Evolutionary conservation across 2,888 invertebrate species (phyloP).

Genomic region (Nomada flava): DNA sequence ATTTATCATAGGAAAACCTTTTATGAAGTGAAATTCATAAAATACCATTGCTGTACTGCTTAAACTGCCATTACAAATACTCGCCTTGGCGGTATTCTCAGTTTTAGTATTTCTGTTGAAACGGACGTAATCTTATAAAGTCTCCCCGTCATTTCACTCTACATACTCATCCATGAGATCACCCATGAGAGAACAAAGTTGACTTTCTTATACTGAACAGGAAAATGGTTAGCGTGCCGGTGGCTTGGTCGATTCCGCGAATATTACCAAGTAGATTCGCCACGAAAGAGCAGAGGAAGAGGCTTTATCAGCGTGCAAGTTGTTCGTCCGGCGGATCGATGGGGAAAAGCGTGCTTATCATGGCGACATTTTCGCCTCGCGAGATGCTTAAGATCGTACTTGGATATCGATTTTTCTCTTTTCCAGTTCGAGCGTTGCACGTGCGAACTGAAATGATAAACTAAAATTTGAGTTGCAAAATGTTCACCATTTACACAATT

Average conservation of each 20-base stretch:
- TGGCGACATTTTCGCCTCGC: constrained; percentile 8
- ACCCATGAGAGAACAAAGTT: constrained; percentile 4
- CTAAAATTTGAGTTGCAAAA: too few relatives aligned
- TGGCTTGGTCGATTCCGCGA: constrained; percentile 23
- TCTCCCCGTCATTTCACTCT: too few relatives aligned
- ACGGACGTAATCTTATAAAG: too few relatives aligned
- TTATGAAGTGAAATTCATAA: too few relatives aligned
- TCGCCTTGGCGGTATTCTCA: too few relatives aligned
- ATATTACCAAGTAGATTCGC: constrained; percentile 41
- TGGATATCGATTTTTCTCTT: neutral
- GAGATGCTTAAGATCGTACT: neutral
- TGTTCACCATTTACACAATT: too few relatives aligned
- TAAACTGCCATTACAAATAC: too few relatives aligned
- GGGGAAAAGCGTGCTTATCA: constrained; percentile 10
- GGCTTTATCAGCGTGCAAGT: constrained; percentile 22
- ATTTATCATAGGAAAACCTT: too few relatives aligned
- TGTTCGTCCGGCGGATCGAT: constrained; percentile 26
- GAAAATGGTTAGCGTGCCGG: constrained; percentile 27
- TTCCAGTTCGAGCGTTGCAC: too few relatives aligned
- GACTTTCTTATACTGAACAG: constrained; percentile 5
- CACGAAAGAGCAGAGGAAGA: neutral
- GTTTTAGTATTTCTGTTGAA: too few relatives aligned
- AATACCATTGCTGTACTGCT: too few relatives aligned
- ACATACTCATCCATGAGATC: neutral
- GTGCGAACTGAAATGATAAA: too few relatives aligned